Conservation (phyloP, 1,140 invertebrate species). For the Drosophila subpulchrella region DNA sequence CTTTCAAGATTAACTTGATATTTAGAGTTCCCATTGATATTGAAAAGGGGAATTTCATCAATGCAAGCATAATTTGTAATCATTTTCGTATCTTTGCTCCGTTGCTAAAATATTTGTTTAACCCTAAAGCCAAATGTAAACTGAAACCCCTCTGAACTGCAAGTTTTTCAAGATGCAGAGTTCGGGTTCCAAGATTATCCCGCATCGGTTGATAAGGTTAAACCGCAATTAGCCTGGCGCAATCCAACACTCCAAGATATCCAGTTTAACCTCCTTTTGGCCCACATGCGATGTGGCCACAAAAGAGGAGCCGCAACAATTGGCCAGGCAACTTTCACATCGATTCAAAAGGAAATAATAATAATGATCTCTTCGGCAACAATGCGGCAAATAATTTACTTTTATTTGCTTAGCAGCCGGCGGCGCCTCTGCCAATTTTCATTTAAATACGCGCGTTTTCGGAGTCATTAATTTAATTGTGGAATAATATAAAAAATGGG, state of each 20-base stretch:
- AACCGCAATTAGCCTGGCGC: conserved; percentile 18
- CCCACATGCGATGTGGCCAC: conserved; percentile 10
- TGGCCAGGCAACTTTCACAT: conserved; percentile 59
- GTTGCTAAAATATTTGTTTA: background rate
- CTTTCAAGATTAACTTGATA: too few species aligned
- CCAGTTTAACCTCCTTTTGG: conserved; percentile 37
- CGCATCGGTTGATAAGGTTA: conserved; percentile 22
- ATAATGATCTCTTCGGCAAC: conserved; percentile 18
- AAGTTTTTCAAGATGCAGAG: background rate
- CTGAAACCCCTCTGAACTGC: background rate
- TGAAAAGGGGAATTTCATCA: too few species aligned
- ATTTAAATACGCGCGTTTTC: conserved; percentile 39
- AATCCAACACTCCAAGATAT: conserved; percentile 13
- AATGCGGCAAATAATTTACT: conserved; percentile 22
- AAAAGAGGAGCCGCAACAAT: conserved; percentile 39
- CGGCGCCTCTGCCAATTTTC: conserved; percentile 43
- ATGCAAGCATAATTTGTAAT: too few species aligned
- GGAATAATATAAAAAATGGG: conserved; percentile 36
- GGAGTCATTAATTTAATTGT: conserved; percentile 62
- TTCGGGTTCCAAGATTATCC: background rate
- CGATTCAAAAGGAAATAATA: conserved; percentile 39
- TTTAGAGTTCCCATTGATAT: too few species aligned
- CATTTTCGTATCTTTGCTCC: too few species aligned
- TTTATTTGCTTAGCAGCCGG: conserved; percentile 18
- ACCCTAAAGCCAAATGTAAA: background rate